Conservation (phyloP, 2,113 vertebrate species). For the Chamaetylas fuelleborni region DNA sequence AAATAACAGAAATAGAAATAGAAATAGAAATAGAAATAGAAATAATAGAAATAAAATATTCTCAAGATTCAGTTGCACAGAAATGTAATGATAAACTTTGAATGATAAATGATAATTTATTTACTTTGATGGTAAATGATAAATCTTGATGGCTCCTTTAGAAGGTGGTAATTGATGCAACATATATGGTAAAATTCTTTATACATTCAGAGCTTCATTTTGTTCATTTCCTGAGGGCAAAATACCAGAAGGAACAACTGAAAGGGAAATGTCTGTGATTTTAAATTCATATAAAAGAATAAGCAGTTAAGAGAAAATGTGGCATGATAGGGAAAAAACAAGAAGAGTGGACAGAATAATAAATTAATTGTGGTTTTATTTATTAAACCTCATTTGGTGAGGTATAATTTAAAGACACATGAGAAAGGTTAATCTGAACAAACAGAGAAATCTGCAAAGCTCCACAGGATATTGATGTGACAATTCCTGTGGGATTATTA, state of each 20-base stretch:
- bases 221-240: neutral
- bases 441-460: neutral
- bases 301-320: neutral
- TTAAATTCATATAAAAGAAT: neutral
- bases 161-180: neutral
- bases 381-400: neutral
- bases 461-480: neutral
- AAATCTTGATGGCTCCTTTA: neutral
- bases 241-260: neutral
- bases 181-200: neutral
- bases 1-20: no score
- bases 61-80: neutral
- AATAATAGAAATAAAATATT: no score
- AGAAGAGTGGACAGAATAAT: neutral
- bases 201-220: neutral
- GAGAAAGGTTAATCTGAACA: neutral
- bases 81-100: neutral
- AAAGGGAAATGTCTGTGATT: neutral
- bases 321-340: neutral
- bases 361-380: neutral
- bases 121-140: no score
- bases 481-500: accelerated
- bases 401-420: neutral
- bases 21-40: no score
- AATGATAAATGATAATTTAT: neutral